Evolutionary conservation across 2,888 invertebrate species (phyloP).

Genomic region (Uropetala carovei): DNA sequence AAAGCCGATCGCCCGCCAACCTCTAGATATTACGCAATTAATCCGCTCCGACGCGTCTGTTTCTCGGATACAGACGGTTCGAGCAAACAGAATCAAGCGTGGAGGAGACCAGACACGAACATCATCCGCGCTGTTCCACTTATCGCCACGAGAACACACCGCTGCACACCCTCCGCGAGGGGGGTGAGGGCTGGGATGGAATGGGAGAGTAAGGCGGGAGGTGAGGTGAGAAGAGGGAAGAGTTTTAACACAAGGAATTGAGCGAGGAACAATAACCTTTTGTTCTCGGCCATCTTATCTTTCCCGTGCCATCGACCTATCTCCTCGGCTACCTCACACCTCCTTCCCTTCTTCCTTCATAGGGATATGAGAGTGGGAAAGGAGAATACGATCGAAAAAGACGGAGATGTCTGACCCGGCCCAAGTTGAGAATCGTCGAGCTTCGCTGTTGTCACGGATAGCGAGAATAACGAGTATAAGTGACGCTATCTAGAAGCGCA

Average conservation of each 20-base stretch:
- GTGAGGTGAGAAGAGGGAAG: neutral
- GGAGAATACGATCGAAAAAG: too few species aligned
- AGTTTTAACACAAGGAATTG: slow-evolving; percentile 11
- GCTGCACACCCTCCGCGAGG: neutral
- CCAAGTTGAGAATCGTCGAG: too few species aligned
- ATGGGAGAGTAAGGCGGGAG: too few species aligned
- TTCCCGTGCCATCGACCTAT: slow-evolving; percentile 6
- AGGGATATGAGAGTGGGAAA: neutral
- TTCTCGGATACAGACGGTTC: neutral
- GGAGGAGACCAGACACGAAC: neutral
- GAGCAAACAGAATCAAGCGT: neutral
- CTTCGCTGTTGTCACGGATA: too few species aligned
- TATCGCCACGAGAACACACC: neutral
- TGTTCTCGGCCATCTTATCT: slow-evolving; percentile 2
- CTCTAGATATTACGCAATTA: neutral
- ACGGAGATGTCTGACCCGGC: too few species aligned
- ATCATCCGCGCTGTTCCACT: neutral
- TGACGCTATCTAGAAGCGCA: too few species aligned
- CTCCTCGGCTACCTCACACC: neutral
- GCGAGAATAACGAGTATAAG: too few species aligned
- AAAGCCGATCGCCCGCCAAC: neutral
- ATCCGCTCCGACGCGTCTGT: neutral
- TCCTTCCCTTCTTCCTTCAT: neutral
- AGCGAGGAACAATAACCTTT: slow-evolving; percentile 4
- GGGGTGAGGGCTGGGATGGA: too few species aligned